phyloP scores from a whole-genome alignment of 2,797 vertebrate species.

The Cyprinella venusta region DNA sequence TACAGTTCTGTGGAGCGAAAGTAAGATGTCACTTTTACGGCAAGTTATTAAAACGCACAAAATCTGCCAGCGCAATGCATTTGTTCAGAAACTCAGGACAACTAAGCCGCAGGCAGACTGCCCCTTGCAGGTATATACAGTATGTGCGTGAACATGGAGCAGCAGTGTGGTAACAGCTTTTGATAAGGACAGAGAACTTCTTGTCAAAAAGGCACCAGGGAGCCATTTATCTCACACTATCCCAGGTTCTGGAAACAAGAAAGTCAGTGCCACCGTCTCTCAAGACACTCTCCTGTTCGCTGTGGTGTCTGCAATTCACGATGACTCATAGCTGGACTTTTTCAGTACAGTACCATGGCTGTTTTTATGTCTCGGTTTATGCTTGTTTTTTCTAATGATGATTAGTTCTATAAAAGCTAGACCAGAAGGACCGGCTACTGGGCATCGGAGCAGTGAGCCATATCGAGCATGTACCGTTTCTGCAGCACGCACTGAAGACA shows the following conservation, averaged over 20 bases:
- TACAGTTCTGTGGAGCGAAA: slow-evolving; percentile 9
- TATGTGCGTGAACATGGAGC: slow-evolving; percentile 25
- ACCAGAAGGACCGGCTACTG: neutral
- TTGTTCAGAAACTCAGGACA: slow-evolving; percentile 5
- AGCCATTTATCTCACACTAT: slow-evolving; percentile 71
- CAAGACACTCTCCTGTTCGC: slow-evolving; percentile 14
- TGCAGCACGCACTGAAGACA: slow-evolving; percentile 25
- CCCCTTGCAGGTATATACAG: neutral
- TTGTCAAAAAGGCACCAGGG: slow-evolving; percentile 64
- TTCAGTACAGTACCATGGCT: neutral
- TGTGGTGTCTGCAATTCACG: neutral
- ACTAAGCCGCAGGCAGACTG: neutral
- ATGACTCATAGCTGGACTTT: slow-evolving; percentile 4
- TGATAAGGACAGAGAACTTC: slow-evolving; percentile 71
- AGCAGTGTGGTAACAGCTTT: slow-evolving; percentile 54
- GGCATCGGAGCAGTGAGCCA: neutral
- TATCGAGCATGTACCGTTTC: neutral
- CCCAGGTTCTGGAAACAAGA: slow-evolving; percentile 62
- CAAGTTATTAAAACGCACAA: slow-evolving; percentile 4
- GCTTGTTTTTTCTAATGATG: neutral
- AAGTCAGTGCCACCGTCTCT: slow-evolving; percentile 52
- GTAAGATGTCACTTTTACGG: slow-evolving; percentile 29
- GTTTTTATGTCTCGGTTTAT: slow-evolving; percentile 17
- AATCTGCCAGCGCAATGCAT: slow-evolving; percentile 12
- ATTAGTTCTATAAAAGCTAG: neutral